These are phyloP conservation scores for Heteromormyrus szaboi DNA, from an alignment of 2,797 vertebrate species.

Conservation along the genomic window DNA sequence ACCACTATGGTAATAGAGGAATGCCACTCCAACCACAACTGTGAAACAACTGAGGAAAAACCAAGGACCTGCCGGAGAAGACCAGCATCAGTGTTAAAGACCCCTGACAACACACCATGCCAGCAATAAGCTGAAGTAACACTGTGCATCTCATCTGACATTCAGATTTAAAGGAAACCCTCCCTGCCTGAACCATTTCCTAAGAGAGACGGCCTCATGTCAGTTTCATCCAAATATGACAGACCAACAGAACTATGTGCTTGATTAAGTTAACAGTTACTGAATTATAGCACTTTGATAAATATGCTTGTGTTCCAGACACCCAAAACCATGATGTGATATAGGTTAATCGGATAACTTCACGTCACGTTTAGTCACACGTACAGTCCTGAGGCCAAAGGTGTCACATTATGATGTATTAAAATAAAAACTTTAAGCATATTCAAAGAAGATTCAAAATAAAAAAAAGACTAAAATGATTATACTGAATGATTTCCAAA, in stretches of 20 bases:
- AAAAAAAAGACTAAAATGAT: neutral
- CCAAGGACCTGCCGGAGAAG: constrained; percentile 48
- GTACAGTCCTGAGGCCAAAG: neutral
- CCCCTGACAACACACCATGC: neutral
- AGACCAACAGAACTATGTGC: neutral
- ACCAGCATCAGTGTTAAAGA: neutral
- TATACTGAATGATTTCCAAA: neutral
- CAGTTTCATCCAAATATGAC: neutral
- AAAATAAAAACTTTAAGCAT: neutral
- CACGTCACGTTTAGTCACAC: neutral
- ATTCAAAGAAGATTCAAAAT: neutral
- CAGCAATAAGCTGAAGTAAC: neutral
- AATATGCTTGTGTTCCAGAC: neutral
- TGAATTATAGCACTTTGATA: neutral
- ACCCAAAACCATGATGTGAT: neutral
- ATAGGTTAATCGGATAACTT: neutral
- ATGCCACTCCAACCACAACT: constrained; percentile 56
- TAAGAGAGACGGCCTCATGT: neutral
- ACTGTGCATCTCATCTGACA: neutral
- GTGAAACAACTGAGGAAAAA: constrained; percentile 69
- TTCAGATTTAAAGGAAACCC: neutral
- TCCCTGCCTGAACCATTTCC: neutral
- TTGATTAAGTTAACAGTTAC: neutral
- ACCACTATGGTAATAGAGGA: constrained; percentile 70
- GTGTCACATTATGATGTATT: neutral